These are phyloP conservation scores for Amphiprion ocellaris DNA, from an alignment of 2,113 vertebrate species.

Conservation along the genomic window DNA sequence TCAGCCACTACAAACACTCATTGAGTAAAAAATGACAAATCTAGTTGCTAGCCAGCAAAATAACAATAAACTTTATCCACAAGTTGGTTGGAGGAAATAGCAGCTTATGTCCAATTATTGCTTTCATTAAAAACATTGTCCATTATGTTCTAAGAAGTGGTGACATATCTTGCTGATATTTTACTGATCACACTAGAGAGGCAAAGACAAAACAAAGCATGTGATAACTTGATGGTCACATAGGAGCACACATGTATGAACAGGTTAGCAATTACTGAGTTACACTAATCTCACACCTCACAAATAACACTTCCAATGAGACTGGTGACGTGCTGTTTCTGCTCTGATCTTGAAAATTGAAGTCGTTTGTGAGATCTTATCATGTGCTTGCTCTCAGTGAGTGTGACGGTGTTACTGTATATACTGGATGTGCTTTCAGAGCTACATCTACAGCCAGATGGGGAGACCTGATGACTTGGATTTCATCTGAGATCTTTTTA, in stretches of 20 bases:
- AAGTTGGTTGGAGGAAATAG: no score
- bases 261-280: neutral
- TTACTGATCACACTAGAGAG: no score
- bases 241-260: neutral
- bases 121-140: no score
- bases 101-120: no score
- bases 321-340: neutral
- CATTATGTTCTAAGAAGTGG: no score
- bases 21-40: neutral
- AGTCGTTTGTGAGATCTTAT: neutral
- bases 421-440: slow-evolving; percentile 19
- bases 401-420: neutral
- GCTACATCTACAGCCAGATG: slow-evolving; percentile 5
- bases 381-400: neutral
- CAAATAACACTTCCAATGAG: neutral
- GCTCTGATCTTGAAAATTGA: neutral
- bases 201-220: neutral
- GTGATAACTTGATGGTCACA: neutral
- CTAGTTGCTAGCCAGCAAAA: neutral
- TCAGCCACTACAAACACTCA: neutral
- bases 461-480: slow-evolving; percentile 9
- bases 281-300: neutral
- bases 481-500: slow-evolving; percentile 32
- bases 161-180: no score
- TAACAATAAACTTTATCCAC: neutral